phyloP scores from a whole-genome alignment of 1,140 invertebrate species.

The Scaptomyza montana region DNA sequence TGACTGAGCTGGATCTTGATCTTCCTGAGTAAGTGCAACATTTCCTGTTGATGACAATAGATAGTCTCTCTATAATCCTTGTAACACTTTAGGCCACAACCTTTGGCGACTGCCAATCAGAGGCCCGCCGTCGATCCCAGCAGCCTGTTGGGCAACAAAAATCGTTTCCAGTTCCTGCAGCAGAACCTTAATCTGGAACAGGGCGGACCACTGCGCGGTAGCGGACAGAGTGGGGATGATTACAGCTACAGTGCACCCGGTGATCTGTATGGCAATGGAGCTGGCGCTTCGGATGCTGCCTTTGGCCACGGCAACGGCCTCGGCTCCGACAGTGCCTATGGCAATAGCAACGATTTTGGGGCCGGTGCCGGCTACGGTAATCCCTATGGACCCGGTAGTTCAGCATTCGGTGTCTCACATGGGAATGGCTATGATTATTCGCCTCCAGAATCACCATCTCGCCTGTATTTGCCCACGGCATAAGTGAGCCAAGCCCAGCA shows the following conservation, averaged over 20 bases:
- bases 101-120: constrained; percentile 47
- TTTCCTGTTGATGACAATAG: background rate
- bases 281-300: no score
- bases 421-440: constrained; percentile 66
- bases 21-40: constrained; percentile 75
- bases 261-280: background rate
- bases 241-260: constrained; percentile 63
- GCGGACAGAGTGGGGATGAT: constrained; percentile 77
- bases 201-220: constrained; percentile 62
- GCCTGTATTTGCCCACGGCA: constrained; percentile 71
- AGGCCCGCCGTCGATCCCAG: constrained; percentile 59
- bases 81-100: constrained; percentile 54
- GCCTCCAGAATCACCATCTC: constrained; percentile 58
- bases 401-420: constrained; percentile 15
- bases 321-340: constrained; percentile 37
- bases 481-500: constrained; percentile 37
- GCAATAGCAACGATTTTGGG: constrained; percentile 18
- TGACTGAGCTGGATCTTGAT: constrained; percentile 81
- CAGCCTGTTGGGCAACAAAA: constrained; percentile 76
- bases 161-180: constrained; percentile 80
- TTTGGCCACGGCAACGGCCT: constrained; percentile 31
- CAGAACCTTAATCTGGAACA: constrained; percentile 69
- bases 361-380: constrained; percentile 2
- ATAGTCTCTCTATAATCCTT: no score
- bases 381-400: constrained; percentile 1